phyloP scores from a whole-genome alignment of 2,113 vertebrate genomes.

The Eptatretus burgeri region DNA sequence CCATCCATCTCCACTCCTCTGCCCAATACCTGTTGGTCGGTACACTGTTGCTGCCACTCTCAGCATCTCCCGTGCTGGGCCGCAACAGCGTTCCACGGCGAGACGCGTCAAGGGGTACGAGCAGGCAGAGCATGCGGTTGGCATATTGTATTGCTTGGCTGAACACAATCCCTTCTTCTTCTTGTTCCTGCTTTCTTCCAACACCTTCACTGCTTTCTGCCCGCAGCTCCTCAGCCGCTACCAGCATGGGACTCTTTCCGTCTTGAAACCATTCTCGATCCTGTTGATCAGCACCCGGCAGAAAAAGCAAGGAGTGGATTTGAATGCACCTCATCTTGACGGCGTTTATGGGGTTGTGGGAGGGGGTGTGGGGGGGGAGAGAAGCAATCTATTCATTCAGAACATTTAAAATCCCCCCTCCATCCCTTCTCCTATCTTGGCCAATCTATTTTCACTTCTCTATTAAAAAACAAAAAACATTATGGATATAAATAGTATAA shows the following conservation, averaged over 20 bases:
- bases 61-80: slow-evolving; percentile 44
- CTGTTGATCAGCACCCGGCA: background rate
- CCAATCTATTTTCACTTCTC: too few relatives aligned
- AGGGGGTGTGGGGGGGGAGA: too few relatives aligned
- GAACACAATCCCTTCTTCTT: slow-evolving; percentile 88
- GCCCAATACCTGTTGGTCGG: slow-evolving; percentile 55
- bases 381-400: too few relatives aligned
- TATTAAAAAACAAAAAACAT: too few relatives aligned
- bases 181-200: slow-evolving; percentile 50
- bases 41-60: slow-evolving; percentile 91
- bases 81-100: slow-evolving; percentile 73
- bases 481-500: too few relatives aligned
- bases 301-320: too few relatives aligned
- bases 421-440: too few relatives aligned
- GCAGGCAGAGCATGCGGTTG: slow-evolving; percentile 88
- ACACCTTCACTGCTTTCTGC: slow-evolving; percentile 48
- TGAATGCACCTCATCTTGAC: too few relatives aligned
- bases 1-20: background rate
- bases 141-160: slow-evolving; percentile 95
- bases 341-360: too few relatives aligned
- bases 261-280: slow-evolving; percentile 14
- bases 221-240: slow-evolving; percentile 62
- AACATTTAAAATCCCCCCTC: too few relatives aligned
- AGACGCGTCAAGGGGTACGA: slow-evolving; percentile 72
- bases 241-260: slow-evolving; percentile 62